These are phyloP conservation scores for Aricia agestis DNA, from an alignment of 1,140 invertebrate species.

Conservation along the genomic window DNA sequence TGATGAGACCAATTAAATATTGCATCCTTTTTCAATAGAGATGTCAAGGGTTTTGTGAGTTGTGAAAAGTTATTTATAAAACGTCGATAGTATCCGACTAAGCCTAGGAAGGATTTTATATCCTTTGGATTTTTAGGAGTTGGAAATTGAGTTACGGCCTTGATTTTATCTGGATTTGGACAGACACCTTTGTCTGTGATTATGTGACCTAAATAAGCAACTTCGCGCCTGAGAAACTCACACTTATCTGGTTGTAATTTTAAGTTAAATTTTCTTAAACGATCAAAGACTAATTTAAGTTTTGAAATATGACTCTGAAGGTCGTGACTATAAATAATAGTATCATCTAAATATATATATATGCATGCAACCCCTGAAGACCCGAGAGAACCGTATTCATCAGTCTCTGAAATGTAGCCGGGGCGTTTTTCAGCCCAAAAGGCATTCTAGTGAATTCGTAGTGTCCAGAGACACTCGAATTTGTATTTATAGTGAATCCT, in stretches of 20 bases:
- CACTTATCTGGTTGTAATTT: conserved; percentile 23
- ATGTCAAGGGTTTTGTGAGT: conserved; percentile 15
- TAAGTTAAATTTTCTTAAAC: conserved; percentile 18
- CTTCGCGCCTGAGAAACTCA: conserved; percentile 20
- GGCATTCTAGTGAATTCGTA: conserved; percentile 24
- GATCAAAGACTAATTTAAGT: conserved; percentile 18
- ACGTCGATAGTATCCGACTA: conserved; percentile 12
- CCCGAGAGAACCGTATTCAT: conserved; percentile 19
- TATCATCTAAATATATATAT: conserved; percentile 21
- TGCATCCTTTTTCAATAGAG: conserved; percentile 12
- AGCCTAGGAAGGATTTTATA: conserved; percentile 15
- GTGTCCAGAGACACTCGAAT: conserved; percentile 19
- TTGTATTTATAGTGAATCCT: conserved; percentile 17
- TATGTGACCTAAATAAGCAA: conserved; percentile 19
- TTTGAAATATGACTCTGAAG: conserved; percentile 19
- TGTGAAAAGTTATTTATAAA: conserved; percentile 19
- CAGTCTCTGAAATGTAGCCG: conserved; percentile 18
- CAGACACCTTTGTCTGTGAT: conserved; percentile 18
- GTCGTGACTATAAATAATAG: conserved; percentile 16
- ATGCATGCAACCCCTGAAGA: conserved; percentile 19
- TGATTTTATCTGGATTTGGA: conserved; percentile 14
- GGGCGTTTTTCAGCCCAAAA: conserved; percentile 17
- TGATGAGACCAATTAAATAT: conserved; percentile 8
- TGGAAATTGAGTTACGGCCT: conserved; percentile 12
- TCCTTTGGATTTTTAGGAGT: conserved; percentile 14